phyloP scores from a whole-genome alignment of 2,888 invertebrate species.

The Campoplex nolae region DNA sequence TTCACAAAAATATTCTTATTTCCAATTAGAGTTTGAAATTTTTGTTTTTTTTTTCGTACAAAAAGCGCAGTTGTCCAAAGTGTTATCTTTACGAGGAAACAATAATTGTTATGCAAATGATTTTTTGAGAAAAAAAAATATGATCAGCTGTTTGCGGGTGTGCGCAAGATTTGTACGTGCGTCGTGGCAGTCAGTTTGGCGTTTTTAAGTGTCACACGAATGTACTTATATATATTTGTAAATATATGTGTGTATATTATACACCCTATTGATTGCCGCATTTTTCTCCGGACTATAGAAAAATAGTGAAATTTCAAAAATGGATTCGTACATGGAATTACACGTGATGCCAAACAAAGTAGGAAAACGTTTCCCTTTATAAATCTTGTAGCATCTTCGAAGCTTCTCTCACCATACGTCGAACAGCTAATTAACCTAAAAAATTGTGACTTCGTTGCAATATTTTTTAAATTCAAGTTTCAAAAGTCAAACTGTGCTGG shows the following conservation, averaged over 20 bases:
- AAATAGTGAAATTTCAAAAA: conserved; percentile 27
- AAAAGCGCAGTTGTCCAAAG: too few relatives aligned
- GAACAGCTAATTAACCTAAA: conserved; percentile 72
- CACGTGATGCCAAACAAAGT: conserved; percentile 79
- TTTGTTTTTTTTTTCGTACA: too few relatives aligned
- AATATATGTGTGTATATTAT: conserved; percentile 28
- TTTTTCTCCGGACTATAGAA: conserved; percentile 50
- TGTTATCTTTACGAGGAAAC: too few relatives aligned
- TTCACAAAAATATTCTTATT: too few relatives aligned
- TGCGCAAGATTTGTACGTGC: neutral
- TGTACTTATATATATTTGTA: neutral
- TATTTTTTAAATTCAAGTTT: neutral
- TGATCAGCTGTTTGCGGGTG: conserved; percentile 14
- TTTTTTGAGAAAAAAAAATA: neutral
- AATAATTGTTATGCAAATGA: too few relatives aligned
- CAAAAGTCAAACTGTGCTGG: neutral
- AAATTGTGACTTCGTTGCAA: neutral
- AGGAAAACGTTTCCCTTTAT: conserved; percentile 21
- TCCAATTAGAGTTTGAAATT: too few relatives aligned
- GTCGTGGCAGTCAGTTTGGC: neutral
- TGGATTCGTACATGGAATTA: conserved; percentile 58
- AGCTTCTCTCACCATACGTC: neutral
- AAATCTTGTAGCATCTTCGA: neutral
- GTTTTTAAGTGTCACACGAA: neutral
- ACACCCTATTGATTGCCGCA: conserved; percentile 43